Conservation (phyloP, 2,888 invertebrate species). For the Rambutsinella grinnellia region DNA sequence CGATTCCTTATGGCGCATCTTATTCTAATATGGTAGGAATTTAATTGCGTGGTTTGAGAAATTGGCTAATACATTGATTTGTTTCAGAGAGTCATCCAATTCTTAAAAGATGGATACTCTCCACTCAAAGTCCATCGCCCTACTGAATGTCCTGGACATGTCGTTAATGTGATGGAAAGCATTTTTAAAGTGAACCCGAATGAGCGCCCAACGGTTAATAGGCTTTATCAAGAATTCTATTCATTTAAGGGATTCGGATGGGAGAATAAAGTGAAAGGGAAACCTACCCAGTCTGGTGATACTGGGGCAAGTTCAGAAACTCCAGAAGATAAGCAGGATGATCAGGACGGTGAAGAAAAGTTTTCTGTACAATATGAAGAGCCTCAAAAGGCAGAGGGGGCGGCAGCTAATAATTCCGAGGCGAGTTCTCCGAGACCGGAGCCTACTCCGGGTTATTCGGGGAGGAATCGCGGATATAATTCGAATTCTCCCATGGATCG, state of each 20-base stretch:
- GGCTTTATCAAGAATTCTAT: slow-evolving; percentile 23
- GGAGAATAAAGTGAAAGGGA: neutral
- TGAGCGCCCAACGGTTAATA: slow-evolving; percentile 45
- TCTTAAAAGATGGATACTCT: slow-evolving; percentile 23
- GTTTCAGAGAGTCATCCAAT: slow-evolving; percentile 24
- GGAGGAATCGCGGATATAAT: neutral
- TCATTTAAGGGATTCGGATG: neutral
- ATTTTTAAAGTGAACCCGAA: slow-evolving; percentile 34
- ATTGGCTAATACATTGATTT: neutral
- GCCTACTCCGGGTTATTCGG: neutral
- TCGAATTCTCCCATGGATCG: neutral
- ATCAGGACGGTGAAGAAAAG: neutral
- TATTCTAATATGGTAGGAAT: slow-evolving; percentile 26
- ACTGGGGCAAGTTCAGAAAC: neutral
- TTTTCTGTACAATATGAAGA: neutral
- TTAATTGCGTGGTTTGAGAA: neutral
- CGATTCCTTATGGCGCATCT: slow-evolving; percentile 34
- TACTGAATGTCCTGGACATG: slow-evolving; percentile 8
- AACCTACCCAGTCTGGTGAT: neutral
- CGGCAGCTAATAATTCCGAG: neutral
- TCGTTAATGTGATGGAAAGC: slow-evolving; percentile 26
- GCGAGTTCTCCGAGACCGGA: neutral
- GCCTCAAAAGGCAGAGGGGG: neutral
- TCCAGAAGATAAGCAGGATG: neutral
- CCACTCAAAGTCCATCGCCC: slow-evolving; percentile 36